Evolutionary conservation across 2,797 vertebrate genomes (phyloP).

Genomic region (Helicolenus hilgendorfi): DNA sequence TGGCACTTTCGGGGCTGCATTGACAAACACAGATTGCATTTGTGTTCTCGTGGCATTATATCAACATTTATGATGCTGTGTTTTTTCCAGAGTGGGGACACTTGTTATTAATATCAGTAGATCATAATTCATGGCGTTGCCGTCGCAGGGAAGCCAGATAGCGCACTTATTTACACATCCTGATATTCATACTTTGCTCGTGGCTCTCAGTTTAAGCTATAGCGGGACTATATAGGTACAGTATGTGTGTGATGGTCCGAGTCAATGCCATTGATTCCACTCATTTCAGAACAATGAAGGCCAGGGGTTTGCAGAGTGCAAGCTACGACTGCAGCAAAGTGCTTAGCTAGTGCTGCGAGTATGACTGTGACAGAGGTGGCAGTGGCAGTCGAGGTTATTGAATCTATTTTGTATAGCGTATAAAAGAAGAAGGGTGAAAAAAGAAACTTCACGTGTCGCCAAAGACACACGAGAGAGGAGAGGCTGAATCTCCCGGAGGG

Average conservation of each 20-base stretch:
- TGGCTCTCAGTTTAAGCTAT: not conserved
- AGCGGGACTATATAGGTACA: not conserved
- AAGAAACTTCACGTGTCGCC: no score
- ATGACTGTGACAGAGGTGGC: conserved; percentile 12
- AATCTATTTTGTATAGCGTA: not conserved
- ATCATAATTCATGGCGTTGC: not conserved
- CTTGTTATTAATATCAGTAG: conserved; percentile 21
- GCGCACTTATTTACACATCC: not conserved
- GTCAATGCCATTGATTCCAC: conserved; percentile 55
- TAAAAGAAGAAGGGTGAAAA: not conserved
- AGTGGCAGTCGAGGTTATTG: conserved; percentile 8
- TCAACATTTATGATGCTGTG: conserved; percentile 5
- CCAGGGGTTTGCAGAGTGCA: conserved; percentile 1
- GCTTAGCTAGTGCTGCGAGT: not conserved
- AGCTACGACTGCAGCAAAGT: conserved; percentile 1
- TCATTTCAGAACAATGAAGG: conserved; percentile 1
- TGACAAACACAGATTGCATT: conserved; percentile 38
- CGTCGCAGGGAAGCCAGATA: not conserved
- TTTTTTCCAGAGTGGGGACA: not conserved
- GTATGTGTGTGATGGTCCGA: not conserved
- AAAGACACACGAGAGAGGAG: not conserved
- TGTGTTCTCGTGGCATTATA: conserved; percentile 16
- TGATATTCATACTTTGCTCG: not conserved
- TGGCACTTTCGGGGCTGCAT: conserved; percentile 30
- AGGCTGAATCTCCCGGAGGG: not conserved